These are phyloP conservation scores for Drosophila infuscata DNA, from an alignment of 2,888 invertebrate species.

Conservation along the genomic window DNA sequence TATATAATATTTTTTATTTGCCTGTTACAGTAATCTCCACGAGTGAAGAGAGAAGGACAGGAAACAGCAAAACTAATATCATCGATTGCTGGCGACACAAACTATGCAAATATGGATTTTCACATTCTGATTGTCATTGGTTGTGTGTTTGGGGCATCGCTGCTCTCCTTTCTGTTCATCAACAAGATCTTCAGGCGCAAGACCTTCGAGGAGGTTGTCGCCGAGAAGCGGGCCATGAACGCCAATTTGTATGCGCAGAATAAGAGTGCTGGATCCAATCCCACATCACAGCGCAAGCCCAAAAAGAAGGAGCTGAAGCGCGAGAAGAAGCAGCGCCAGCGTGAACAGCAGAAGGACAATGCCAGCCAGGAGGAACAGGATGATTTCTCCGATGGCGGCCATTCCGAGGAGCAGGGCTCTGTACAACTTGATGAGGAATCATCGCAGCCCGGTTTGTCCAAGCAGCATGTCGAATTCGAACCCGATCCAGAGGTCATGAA, in stretches of 20 bases:
- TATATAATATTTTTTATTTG: neutral
- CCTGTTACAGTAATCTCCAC: constrained; percentile 35
- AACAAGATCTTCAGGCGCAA: constrained; percentile 84
- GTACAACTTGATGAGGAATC: constrained; percentile 70
- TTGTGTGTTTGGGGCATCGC: constrained; percentile 84
- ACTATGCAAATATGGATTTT: constrained; percentile 85
- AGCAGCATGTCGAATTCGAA: constrained; percentile 83
- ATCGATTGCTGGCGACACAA: constrained; percentile 43
- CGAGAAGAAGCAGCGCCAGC: constrained; percentile 81
- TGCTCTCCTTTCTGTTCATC: constrained; percentile 84
- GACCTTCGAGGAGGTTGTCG: constrained; percentile 85
- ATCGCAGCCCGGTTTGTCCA: constrained; percentile 71
- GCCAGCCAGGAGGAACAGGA: constrained; percentile 68
- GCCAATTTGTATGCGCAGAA: constrained; percentile 84
- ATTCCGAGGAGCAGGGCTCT: constrained; percentile 78
- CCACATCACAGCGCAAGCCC: constrained; percentile 72
- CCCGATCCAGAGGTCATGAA: constrained; percentile 82
- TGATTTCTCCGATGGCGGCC: constrained; percentile 79
- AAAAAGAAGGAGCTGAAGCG: constrained; percentile 83
- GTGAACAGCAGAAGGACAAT: constrained; percentile 77
- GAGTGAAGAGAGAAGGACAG: constrained; percentile 32
- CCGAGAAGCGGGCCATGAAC: constrained; percentile 84
- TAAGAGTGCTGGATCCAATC: constrained; percentile 63
- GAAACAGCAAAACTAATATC: constrained; percentile 12
- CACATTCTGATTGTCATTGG: constrained; percentile 85